These are phyloP conservation scores for Trissonchulus sp. DNA, from an alignment of 2,888 invertebrate species.

Conservation along the genomic window DNA sequence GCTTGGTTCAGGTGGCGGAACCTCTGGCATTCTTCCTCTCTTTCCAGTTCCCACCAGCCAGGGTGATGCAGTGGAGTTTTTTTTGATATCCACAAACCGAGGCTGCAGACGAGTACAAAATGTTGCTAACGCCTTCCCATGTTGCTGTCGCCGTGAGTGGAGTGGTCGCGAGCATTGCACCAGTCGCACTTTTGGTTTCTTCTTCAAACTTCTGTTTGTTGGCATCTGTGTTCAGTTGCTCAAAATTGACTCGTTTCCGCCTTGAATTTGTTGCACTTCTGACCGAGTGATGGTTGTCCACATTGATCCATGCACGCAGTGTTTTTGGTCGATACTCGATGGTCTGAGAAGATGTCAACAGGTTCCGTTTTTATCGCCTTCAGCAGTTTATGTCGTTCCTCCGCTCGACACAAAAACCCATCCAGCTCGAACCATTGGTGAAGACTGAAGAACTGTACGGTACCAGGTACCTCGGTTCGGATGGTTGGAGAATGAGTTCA, in stretches of 20 bases:
- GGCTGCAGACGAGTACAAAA: not conserved
- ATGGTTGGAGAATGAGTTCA: constrained; percentile 10
- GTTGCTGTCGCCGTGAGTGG: not conserved
- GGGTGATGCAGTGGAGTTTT: not conserved
- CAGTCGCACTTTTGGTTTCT: not conserved
- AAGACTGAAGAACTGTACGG: not conserved
- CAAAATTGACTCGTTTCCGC: not conserved
- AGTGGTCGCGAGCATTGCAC: not conserved
- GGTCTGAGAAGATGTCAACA: constrained; percentile 2
- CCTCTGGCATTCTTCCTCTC: constrained; percentile 10
- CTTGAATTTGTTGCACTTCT: not conserved
- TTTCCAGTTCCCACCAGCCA: not conserved
- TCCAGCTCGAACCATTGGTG: constrained; percentile 3
- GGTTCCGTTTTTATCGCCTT: constrained; percentile 10
- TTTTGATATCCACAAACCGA: not conserved
- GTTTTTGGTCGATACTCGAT: constrained; percentile 3
- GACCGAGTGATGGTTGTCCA: not conserved
- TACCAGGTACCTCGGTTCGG: constrained; percentile 11
- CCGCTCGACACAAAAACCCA: constrained; percentile 2
- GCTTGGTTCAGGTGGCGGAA: not conserved
- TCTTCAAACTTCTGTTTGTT: not conserved
- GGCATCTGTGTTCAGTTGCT: not conserved
- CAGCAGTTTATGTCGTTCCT: constrained; percentile 1
- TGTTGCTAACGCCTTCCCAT: not conserved
- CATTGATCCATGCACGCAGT: constrained; percentile 5